Percentiles rank a stretch among this genome's conserved stretches.
Conservation (phyloP, 2,113 vertebrate genomes). For the Bufo bufo region DNA sequence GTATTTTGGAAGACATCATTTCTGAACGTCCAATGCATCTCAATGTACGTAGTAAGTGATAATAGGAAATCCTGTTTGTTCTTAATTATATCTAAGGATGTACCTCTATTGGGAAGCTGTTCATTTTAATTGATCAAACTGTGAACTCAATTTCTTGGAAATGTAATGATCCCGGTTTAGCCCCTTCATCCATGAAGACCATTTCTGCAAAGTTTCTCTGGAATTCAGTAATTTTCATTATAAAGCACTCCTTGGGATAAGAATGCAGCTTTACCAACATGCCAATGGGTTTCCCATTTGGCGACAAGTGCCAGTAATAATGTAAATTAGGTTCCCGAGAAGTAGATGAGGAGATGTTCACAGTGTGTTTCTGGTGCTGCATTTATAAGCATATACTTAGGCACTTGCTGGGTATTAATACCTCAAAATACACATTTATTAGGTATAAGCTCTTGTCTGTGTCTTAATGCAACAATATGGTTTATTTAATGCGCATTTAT, state of each 20-base stretch:
- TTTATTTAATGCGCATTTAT: background rate
- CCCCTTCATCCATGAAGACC: conserved; percentile 51
- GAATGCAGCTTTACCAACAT: background rate
- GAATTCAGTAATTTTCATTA: background rate
- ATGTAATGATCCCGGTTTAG: conserved; percentile 60
- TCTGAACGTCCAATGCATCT: conserved; percentile 70
- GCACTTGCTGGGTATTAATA: conserved; percentile 21
- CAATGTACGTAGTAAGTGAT: conserved; percentile 68
- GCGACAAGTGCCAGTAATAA: conserved; percentile 24
- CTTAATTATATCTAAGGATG: conserved; percentile 63
- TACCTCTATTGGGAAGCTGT: conserved; percentile 63
- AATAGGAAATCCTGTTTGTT: conserved; percentile 66
- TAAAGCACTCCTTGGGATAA: background rate
- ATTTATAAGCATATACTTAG: conserved; percentile 21
- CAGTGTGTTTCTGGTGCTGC: conserved; percentile 23
- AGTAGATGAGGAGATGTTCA: background rate
- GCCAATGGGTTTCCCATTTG: background rate
- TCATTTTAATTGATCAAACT: conserved; percentile 52
- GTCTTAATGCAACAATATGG: conserved; percentile 13
- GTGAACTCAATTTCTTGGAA: conserved; percentile 60
- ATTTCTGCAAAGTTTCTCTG: conserved; percentile 1
- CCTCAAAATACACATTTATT: conserved; percentile 25
- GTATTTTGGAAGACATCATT: conserved; percentile 73
- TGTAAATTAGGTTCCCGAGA: conserved; percentile 7
- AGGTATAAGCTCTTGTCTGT: conserved; percentile 19